Conservation (phyloP, 2,797 vertebrate species). For the Thripadectes ignobilis region DNA sequence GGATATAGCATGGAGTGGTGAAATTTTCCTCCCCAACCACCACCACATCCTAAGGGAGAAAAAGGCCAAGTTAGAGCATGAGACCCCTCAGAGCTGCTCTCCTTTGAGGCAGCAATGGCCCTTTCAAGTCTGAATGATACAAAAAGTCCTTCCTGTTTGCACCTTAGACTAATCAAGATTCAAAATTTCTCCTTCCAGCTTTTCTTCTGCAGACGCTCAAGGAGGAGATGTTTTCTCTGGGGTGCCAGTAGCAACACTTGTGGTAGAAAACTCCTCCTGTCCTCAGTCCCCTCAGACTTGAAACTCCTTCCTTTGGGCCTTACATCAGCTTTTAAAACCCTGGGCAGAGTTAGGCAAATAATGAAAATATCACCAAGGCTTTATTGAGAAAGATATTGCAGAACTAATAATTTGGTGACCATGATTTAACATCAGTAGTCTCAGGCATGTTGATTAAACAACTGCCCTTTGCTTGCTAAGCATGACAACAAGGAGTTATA, state of each 20-base stretch:
- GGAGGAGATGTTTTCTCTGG: background rate
- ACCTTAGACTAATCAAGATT: background rate
- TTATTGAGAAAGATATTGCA: background rate
- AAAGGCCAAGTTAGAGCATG: background rate
- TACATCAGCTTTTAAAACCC: background rate
- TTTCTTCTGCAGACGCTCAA: background rate
- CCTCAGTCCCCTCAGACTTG: background rate
- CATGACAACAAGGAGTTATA: background rate
- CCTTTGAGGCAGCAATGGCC: background rate
- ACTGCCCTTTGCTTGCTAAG: background rate
- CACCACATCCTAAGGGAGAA: constrained; percentile 87
- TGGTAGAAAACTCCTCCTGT: background rate
- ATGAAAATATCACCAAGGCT: background rate
- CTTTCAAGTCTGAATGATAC: background rate
- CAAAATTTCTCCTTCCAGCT: background rate
- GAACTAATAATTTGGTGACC: background rate
- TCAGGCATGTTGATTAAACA: background rate
- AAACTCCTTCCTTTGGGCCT: background rate
- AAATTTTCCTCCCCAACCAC: constrained; percentile 96
- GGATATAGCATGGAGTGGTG: constrained; percentile 95
- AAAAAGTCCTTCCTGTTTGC: background rate
- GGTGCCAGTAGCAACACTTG: background rate
- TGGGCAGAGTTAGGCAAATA: background rate
- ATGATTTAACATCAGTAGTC: background rate
- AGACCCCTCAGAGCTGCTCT: background rate